Percentiles rank a stretch among this genome's conserved stretches.
Evolutionary conservation across 2,888 invertebrate genomes (phyloP).

Genomic region (Trichopoda pennipes): DNA sequence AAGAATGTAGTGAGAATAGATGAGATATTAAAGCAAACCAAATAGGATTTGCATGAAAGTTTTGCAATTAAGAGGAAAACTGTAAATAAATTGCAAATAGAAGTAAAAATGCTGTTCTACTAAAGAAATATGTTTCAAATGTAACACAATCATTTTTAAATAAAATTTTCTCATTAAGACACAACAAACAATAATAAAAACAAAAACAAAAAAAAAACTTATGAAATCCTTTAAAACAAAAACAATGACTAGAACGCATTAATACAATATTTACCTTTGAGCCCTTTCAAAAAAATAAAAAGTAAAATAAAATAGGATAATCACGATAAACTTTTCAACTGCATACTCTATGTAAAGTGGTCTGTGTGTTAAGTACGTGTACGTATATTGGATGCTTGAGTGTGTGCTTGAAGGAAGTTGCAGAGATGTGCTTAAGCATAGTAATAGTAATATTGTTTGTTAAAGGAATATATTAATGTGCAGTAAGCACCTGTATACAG

Average conservation of each 20-base stretch:
- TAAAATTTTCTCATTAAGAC: not conserved
- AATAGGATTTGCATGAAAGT: slow-evolving; percentile 21
- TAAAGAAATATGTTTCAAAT: not conserved
- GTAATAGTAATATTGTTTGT: no score
- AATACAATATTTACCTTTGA: slow-evolving; percentile 23
- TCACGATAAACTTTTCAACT: not conserved
- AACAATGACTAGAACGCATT: not conserved
- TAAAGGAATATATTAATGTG: no score
- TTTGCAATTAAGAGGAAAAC: slow-evolving; percentile 16
- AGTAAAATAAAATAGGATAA: slow-evolving; percentile 1
- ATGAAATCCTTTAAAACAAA: not conserved
- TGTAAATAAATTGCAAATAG: slow-evolving; percentile 19
- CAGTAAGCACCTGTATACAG: no score
- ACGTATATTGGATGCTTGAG: no score
- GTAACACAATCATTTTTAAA: slow-evolving; percentile 4
- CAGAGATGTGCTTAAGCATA: no score
- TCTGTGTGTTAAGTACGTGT: not conserved
- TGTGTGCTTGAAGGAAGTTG: no score
- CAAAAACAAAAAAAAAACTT: no score
- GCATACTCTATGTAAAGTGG: not conserved
- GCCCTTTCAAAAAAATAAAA: not conserved
- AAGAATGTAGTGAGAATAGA: not conserved
- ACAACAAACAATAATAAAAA: no score
- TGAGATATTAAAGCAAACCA: not conserved
- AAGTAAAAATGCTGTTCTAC: not conserved